phyloP scores from a whole-genome alignment of 2,113 vertebrate genomes.

The Hemiprocne comata region DNA sequence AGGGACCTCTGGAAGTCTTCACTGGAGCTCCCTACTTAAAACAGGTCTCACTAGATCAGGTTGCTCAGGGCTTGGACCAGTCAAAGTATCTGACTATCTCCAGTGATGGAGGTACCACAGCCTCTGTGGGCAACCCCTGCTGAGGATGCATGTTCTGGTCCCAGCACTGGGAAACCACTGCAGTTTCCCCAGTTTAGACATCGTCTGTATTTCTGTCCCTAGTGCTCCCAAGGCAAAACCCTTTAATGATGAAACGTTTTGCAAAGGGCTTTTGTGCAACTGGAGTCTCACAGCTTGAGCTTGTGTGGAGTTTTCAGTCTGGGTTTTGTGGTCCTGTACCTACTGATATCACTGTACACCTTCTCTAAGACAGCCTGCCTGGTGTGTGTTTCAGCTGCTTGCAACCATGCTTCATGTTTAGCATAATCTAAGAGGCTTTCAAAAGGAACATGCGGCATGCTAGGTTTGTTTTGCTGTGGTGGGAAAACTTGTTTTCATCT shows the following conservation, averaged over 20 bases:
- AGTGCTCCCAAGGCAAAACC: not conserved
- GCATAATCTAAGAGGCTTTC: not conserved
- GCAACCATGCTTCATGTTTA: not conserved
- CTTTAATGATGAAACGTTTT: not conserved
- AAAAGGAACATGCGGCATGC: not conserved
- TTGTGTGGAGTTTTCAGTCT: not conserved
- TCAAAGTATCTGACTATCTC: not conserved
- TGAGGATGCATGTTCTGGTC: not conserved
- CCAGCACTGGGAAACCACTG: not conserved
- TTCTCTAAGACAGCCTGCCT: fast-evolving
- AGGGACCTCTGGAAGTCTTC: not conserved
- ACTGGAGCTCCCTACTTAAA: not conserved
- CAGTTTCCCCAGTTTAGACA: not conserved
- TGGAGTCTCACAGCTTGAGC: not conserved
- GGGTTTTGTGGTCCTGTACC: fast-evolving
- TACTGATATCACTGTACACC: not conserved
- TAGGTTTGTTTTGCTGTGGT: not conserved
- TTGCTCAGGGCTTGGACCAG: not conserved
- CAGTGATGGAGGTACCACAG: not conserved
- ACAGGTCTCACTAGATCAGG: not conserved
- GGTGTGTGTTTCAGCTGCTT: fast-evolving
- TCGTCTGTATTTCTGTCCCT: not conserved
- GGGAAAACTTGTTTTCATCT: not conserved
- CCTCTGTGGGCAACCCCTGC: not conserved
- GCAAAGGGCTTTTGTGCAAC: not conserved